Evolutionary conservation across 2,888 invertebrate species (phyloP).

Genomic region (Neocrepidodera transversa): DNA sequence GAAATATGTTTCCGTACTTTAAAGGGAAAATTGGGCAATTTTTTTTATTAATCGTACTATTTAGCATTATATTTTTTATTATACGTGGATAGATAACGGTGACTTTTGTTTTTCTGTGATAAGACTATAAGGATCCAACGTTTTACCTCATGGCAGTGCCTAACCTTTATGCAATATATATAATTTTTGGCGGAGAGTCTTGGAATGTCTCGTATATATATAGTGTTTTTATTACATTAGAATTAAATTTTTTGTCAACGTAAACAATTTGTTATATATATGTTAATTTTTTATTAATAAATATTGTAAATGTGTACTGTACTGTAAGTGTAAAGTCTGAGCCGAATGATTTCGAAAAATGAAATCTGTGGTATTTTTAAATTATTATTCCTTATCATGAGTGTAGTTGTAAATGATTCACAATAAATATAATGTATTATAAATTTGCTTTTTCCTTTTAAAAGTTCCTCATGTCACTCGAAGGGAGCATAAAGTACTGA

Average conservation of each 20-base stretch:
- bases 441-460: no score
- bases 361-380: constrained; percentile 50
- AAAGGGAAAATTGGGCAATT: constrained; percentile 7
- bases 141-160: constrained; percentile 62
- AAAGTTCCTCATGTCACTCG: no score
- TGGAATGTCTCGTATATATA: constrained; percentile 26
- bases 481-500: no score
- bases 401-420: constrained; percentile 47
- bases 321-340: constrained; percentile 60
- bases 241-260: constrained; percentile 35
- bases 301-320: constrained; percentile 48
- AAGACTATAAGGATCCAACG: constrained; percentile 55
- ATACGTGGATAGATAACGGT: constrained; percentile 26
- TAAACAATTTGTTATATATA: constrained; percentile 49
- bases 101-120: constrained; percentile 59
- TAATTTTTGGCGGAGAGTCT: constrained; percentile 21
- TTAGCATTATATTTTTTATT: constrained; percentile 39
- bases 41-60: constrained; percentile 34
- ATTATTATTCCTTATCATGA: constrained; percentile 57
- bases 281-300: constrained; percentile 50
- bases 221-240: constrained; percentile 28
- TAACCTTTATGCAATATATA: constrained; percentile 57
- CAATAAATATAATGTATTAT: constrained; percentile 25
- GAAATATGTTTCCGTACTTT: no score
- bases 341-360: constrained; percentile 46